phyloP scores from a whole-genome alignment of 2,888 invertebrate species.

The Drosophila multiciliata region DNA sequence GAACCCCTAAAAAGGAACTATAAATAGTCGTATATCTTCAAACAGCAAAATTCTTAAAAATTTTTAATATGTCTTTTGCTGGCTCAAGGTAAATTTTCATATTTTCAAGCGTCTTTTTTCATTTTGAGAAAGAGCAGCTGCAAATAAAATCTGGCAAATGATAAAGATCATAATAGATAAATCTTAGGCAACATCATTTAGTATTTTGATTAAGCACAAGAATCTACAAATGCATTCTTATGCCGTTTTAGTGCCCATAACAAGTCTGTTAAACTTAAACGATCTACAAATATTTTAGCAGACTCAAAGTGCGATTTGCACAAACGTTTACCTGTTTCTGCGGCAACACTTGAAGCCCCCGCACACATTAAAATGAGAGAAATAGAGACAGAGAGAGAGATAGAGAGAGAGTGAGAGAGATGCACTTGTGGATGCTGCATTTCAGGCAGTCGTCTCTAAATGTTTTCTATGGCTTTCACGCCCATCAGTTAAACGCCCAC shows the following conservation, averaged over 20 bases:
- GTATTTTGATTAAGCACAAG: not conserved
- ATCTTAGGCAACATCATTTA: not conserved
- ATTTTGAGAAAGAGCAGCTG: not conserved
- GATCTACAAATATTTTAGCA: conserved; percentile 7
- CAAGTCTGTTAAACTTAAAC: not conserved
- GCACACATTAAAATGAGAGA: conserved; percentile 9
- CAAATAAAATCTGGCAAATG: not conserved
- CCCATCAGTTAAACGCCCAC: conserved; percentile 70
- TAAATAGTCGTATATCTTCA: not conserved
- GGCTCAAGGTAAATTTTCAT: not conserved
- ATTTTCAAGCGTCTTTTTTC: not conserved
- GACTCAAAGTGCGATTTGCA: conserved; percentile 6
- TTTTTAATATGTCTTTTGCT: not conserved
- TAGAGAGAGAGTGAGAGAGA: not conserved
- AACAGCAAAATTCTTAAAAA: not conserved
- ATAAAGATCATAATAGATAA: not conserved
- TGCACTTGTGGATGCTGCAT: conserved; percentile 13
- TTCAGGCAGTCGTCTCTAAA: conserved; percentile 29
- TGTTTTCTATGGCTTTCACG: conserved; percentile 60
- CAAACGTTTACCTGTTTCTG: conserved; percentile 44
- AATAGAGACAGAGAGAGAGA: not conserved
- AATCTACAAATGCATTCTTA: conserved; percentile 4
- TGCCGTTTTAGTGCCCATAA: not conserved
- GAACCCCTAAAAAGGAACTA: too few relatives aligned
- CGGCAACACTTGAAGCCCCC: conserved; percentile 56